phyloP scores from a whole-genome alignment of 1,140 invertebrate genomes.

The Bombus pyrosoma region DNA sequence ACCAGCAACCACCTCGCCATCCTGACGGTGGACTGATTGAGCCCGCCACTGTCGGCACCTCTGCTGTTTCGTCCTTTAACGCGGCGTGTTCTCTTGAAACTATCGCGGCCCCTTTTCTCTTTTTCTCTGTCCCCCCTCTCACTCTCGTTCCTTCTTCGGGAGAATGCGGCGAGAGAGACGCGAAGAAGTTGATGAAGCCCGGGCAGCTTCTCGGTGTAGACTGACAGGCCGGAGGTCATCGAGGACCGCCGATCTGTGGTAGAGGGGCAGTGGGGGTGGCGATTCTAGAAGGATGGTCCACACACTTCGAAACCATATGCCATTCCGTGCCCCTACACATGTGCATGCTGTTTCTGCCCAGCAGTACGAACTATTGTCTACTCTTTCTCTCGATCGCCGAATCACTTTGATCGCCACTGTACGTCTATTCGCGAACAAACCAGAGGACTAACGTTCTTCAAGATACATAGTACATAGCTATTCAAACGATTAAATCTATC shows the following conservation, averaged over 20 bases:
- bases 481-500: background rate
- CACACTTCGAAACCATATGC: conserved; percentile 50
- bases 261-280: conserved; percentile 50
- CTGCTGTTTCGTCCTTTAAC: conserved; percentile 8
- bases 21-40: conserved; percentile 45
- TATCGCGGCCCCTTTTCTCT: conserved; percentile 11
- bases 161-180: conserved; percentile 33
- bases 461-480: too few species aligned
- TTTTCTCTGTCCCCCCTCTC: conserved; percentile 21
- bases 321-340: conserved; percentile 19
- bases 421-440: background rate
- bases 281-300: conserved; percentile 40
- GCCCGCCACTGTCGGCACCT: conserved; percentile 41
- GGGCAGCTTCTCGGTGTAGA: conserved; percentile 67
- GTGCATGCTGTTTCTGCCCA: background rate
- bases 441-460: background rate
- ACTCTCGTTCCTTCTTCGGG: conserved; percentile 21
- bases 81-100: conserved; percentile 10
- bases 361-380: conserved; percentile 7
- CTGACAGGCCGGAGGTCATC: conserved; percentile 63
- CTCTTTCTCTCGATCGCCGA: conserved; percentile 1
- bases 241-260: conserved; percentile 44
- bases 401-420: background rate
- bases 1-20: conserved; percentile 66
- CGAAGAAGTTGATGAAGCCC: conserved; percentile 53